Conservation (phyloP, 2,888 invertebrate species). For the Hoplodrina blanda region DNA sequence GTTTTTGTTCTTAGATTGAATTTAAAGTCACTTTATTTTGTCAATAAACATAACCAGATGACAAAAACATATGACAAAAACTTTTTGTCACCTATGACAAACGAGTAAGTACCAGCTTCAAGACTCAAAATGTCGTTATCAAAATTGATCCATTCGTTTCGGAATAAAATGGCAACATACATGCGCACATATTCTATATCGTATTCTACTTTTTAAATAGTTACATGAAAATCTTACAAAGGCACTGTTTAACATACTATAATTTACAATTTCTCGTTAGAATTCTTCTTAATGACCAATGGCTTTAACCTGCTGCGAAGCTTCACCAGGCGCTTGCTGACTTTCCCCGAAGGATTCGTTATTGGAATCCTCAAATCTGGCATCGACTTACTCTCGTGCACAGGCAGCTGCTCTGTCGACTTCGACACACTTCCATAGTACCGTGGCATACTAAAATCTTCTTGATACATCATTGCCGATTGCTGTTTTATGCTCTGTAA, state of each 20-base stretch:
- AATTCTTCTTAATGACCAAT: constrained; percentile 85
- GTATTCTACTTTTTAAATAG: background rate
- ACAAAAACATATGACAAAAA: constrained; percentile 4
- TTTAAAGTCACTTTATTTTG: constrained; percentile 3
- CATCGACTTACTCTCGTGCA: constrained; percentile 88
- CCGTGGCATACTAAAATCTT: constrained; percentile 92
- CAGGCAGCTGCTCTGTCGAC: constrained; percentile 72
- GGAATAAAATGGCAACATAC: constrained; percentile 26
- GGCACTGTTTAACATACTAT: constrained; percentile 29
- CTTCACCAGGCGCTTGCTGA: constrained; percentile 86
- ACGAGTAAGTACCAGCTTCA: constrained; percentile 15
- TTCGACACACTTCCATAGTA: constrained; percentile 89
- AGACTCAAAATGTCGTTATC: background rate
- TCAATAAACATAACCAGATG: background rate
- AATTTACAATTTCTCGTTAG: constrained; percentile 80
- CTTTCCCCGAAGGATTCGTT: constrained; percentile 73
- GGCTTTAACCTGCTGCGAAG: constrained; percentile 86
- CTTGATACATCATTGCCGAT: constrained; percentile 86
- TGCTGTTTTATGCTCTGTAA: constrained; percentile 89
- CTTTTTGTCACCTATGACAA: background rate
- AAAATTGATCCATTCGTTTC: constrained; percentile 6
- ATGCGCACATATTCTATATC: background rate
- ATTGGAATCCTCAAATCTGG: constrained; percentile 83
- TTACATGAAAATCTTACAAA: constrained; percentile 50
- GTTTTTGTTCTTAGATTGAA: constrained; percentile 14